Base-by-base conservation (phyloP, 2,797 vertebrate species). In the Enteromius treurensis region DNA sequence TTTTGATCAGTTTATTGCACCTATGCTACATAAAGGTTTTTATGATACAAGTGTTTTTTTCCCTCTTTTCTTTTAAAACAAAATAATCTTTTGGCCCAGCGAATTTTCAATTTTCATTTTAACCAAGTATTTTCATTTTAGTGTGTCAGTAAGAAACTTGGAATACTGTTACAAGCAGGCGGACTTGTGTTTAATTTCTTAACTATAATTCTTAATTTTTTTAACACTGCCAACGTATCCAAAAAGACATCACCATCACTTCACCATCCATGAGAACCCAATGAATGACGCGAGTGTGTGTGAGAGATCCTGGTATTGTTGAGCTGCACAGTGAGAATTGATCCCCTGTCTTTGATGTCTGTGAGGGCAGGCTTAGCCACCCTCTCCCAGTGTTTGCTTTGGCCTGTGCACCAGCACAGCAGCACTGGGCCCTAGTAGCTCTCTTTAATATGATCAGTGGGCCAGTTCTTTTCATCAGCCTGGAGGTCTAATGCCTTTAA, bases 401-500 rank as follows among this genome's bases (percentile, higher is more conserved):
- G 93, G 91, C 89, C 93, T 89, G 85, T 90, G 95, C 95, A 95
- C 95, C 94, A 91, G 92, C 87, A 79, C 82, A 96, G 95, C 96
- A 88, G 90, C 91, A 90, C 91, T 94, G 95, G 96, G 96, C 96
- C 95, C 94, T 94, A 90, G 89, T 91, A 95, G 95, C 94, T 95
- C 96, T 93, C 92, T 94, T 95, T 92, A 90, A 94, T 96, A 95
- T 94, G 95, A 95, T 95, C 94, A 93, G 90, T 88, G 87, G 93
- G 90, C 95, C 93, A 92, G 92, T 91, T 91, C 93, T 96, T 83
- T 96, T 96, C 94, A 96, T 96, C 94, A 94, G 94, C 91, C 91
- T 92, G 95, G 96, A 96, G 95, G 96, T 96, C 95, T 96, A 96
- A 95, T 95, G 93, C 94, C 94, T 92, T 94, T 94, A 95, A 95